A percentile compares a stretch with the other conserved stretches of the same genome.
Conservation (phyloP, 2,888 invertebrate genomes). For the Hypomecis atomaria region DNA sequence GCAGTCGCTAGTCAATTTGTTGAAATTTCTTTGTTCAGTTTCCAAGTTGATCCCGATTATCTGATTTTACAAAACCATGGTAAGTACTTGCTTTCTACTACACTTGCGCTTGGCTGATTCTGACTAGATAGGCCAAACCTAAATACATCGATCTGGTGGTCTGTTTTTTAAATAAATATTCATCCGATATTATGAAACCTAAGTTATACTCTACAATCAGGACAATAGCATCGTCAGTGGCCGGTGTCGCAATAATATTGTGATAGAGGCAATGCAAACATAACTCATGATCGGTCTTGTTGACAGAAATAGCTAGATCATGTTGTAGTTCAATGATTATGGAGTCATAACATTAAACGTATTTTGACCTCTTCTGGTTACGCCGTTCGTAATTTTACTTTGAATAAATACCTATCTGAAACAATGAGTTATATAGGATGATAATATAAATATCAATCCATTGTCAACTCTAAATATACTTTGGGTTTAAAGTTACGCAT, state of each 20-base stretch:
- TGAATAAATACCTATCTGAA: too few relatives aligned
- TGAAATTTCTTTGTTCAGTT: too few relatives aligned
- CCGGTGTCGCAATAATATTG: slow-evolving; percentile 35
- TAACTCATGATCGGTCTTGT: slow-evolving; percentile 21
- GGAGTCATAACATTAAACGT: slow-evolving; percentile 20
- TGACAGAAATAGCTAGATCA: slow-evolving; percentile 21
- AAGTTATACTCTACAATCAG: not conserved
- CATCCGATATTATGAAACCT: slow-evolving; percentile 13
- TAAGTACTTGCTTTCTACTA: too few relatives aligned
- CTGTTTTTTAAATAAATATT: not conserved
- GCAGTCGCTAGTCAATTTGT: too few relatives aligned
- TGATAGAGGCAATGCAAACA: slow-evolving; percentile 30
- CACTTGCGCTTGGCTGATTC: too few relatives aligned
- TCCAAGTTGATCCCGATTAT: too few relatives aligned
- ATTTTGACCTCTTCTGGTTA: slow-evolving; percentile 11
- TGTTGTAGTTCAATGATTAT: slow-evolving; percentile 22
- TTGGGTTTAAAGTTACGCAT: too few relatives aligned
- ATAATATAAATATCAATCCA: not conserved
- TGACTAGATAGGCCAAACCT: too few relatives aligned
- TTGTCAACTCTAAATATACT: not conserved
- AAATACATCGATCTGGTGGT: not conserved
- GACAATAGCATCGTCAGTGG: slow-evolving; percentile 20
- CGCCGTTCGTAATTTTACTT: not conserved
- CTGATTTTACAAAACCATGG: too few relatives aligned
- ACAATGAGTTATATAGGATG: not conserved